Evolutionary conservation across 2,888 invertebrate species (phyloP).

Genomic region (Sisyra terminalis): DNA sequence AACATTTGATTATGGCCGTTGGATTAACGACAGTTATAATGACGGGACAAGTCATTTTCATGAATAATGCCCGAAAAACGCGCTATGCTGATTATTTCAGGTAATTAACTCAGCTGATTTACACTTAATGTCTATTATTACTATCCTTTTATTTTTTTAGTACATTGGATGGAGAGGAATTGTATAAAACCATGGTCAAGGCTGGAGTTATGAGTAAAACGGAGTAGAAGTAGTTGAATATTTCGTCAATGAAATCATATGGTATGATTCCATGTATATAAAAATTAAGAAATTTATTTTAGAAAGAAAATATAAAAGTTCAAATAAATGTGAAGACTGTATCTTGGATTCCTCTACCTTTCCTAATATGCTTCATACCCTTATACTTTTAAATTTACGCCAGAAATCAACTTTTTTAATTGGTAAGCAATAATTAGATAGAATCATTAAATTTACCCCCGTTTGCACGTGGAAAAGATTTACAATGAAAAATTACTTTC

Average conservation of each 20-base stretch:
- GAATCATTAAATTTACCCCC: too few species aligned
- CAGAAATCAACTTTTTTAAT: too few species aligned
- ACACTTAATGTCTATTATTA: background rate
- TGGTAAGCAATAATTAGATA: too few species aligned
- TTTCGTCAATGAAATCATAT: background rate
- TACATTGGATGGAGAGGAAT: background rate
- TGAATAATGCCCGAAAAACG: conserved; percentile 34
- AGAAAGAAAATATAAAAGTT: background rate
- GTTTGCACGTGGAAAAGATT: too few species aligned
- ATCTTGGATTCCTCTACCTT: too few species aligned
- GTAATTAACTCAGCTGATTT: background rate
- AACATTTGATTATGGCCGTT: too few species aligned
- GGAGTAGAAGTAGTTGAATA: background rate
- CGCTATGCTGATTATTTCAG: conserved; percentile 2
- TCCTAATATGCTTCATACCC: too few species aligned
- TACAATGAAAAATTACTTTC: too few species aligned
- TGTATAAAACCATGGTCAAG: background rate
- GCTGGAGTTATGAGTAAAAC: conserved; percentile 3
- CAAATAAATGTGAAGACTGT: too few species aligned
- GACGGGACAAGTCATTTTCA: conserved; percentile 27
- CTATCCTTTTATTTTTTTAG: background rate
- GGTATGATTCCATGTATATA: background rate
- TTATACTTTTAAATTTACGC: too few species aligned
- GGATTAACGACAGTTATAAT: conserved; percentile 25
- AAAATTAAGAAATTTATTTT: background rate